A percentile compares a stretch with the other conserved stretches of the same genome.
phyloP scores from a whole-genome alignment of 2,797 vertebrate genomes.

The Neomorphus geoffroyi region DNA sequence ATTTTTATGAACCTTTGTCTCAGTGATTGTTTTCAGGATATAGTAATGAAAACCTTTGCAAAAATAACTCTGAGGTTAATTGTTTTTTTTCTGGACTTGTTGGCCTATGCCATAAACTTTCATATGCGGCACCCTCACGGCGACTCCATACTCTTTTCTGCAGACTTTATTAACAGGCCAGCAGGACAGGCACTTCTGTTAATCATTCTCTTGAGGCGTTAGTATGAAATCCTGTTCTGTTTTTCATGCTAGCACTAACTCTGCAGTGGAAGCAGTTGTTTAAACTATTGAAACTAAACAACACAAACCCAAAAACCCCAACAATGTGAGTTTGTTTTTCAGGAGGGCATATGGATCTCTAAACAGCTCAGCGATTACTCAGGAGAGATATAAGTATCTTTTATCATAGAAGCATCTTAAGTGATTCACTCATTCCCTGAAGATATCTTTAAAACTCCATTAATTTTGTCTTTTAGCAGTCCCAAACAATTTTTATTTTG shows the following conservation, averaged over 20 bases:
- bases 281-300: background rate
- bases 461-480: background rate
- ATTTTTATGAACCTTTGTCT: background rate
- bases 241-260: background rate
- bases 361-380: background rate
- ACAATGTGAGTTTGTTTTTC: background rate
- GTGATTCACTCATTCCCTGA: slow-evolving; percentile 26
- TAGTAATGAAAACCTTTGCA: background rate
- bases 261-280: background rate
- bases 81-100: background rate
- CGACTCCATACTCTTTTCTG: background rate
- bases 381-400: slow-evolving; percentile 5
- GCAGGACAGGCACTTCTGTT: background rate
- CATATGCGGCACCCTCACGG: background rate
- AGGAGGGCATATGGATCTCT: background rate
- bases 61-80: background rate
- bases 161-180: background rate
- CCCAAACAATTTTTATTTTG: background rate
- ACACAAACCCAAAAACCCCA: background rate
- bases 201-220: background rate
- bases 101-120: background rate
- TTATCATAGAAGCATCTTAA: slow-evolving; percentile 60
- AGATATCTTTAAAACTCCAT: slow-evolving; percentile 9
- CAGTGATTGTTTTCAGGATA: background rate
- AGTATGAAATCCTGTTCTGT: background rate